phyloP scores from a whole-genome alignment of 2,113 vertebrate genomes.

The Scytalopus superciliaris region DNA sequence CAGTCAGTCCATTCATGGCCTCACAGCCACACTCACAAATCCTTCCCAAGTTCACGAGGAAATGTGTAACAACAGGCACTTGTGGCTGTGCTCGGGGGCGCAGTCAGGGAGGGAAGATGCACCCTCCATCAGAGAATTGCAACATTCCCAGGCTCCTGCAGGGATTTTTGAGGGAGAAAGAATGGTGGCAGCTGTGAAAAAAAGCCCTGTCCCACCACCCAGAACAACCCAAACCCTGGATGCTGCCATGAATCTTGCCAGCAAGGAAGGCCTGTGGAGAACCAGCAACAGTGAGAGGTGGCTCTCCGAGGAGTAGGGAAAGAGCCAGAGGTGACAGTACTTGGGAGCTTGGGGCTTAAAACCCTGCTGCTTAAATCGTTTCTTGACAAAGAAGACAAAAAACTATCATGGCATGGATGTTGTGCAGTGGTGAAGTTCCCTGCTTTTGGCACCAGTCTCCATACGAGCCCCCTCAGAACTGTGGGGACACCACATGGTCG shows the following conservation, averaged over 20 bases:
- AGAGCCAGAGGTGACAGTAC: accelerated
- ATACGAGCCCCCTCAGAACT: neutral
- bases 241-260: neutral
- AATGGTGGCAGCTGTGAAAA: too few species aligned
- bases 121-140: neutral
- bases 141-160: too few species aligned
- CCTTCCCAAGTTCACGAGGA: neutral
- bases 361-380: neutral
- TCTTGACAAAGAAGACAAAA: neutral
- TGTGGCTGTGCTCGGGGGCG: accelerated
- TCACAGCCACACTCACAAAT: neutral
- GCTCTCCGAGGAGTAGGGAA: neutral
- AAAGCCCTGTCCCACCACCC: neutral
- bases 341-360: neutral
- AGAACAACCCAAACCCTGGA: neutral
- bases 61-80: neutral
- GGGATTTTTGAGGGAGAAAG: neutral
- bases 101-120: accelerated
- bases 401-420: neutral
- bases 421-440: accelerated
- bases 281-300: accelerated
- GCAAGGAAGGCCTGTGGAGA: accelerated
- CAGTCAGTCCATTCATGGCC: neutral
- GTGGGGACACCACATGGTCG: accelerated
- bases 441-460: neutral